Base-by-base conservation (phyloP, 1,140 invertebrate species). In the Pseudomyrmex cubaensis region DNA sequence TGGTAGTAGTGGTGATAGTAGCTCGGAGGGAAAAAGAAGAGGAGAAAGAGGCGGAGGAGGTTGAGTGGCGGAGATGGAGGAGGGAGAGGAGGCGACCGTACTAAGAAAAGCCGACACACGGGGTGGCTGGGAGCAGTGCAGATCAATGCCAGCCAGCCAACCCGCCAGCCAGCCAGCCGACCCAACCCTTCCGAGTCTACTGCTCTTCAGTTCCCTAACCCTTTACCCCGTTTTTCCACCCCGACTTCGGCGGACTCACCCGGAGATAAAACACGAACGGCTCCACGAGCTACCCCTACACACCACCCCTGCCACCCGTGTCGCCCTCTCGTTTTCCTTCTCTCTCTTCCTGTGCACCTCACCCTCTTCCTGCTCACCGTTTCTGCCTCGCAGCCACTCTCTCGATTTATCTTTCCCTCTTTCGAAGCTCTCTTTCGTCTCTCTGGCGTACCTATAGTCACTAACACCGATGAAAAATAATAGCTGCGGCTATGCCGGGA, bases 41-140 rank as follows among this genome's bases (percentile, higher is more conserved):
- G 70, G 83, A 72, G 88, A 89, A 90, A 92, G 91, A 90, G 77
- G 77, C 52, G 78, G 90, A 90, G 70, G 67, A 62, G 67, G 70
- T 52, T 74, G 88, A 80, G 75, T 82, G 83, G 80, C 75, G 76
- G 84, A 59, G 83, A 74, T 52, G 73, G 59, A 77, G 50, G 61
- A 57, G 73, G 80, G 73, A 82, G 87, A 90, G 80, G 87, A 85
- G 88, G 82, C 89, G 89, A 84, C 78, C 83, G 87, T 90, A 89
- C 85, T 84, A 91, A 92, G 91, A 89, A 90, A 90, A 92, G 91
- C 87, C 89, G 91, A 91, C 90, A 92, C 90, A 89, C 89, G 85
- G 88, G 85, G 89, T 86, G 87, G 72, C 90, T 84, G 69, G 84
- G 82, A 87, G 87, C 89, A 83, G 73, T 82, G 85, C 89, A 91